A percentile compares a stretch with the other conserved stretches of the same genome.
These are phyloP conservation scores for Epirrita christyi DNA, from an alignment of 2,888 invertebrate genomes.

Conservation along the genomic window DNA sequence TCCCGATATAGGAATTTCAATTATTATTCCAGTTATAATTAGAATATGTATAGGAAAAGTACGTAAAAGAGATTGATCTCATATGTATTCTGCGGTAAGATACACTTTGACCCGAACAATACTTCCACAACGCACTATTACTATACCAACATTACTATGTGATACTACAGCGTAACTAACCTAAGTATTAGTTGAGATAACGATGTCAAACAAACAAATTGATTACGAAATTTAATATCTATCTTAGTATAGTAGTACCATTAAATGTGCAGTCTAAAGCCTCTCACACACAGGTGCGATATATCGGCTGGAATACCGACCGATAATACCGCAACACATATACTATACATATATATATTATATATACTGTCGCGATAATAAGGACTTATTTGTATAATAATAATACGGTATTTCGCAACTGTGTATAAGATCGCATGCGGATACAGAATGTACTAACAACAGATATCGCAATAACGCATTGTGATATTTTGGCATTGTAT, in stretches of 20 bases:
- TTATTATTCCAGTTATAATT: slow-evolving; percentile 61
- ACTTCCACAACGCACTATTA: slow-evolving; percentile 35
- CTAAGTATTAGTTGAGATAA: slow-evolving; percentile 41
- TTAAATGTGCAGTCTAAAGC: neutral
- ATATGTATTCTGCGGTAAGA: slow-evolving; percentile 40
- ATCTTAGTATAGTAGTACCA: slow-evolving; percentile 6
- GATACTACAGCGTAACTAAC: slow-evolving; percentile 32
- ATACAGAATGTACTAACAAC: too few relatives aligned
- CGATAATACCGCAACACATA: too few relatives aligned
- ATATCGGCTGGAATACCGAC: too few relatives aligned
- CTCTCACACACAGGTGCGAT: too few relatives aligned
- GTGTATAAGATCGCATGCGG: too few relatives aligned
- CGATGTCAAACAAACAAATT: slow-evolving; percentile 44
- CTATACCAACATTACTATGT: slow-evolving; percentile 23
- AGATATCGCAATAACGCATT: too few relatives aligned
- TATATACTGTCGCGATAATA: too few relatives aligned
- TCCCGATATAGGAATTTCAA: slow-evolving; percentile 31
- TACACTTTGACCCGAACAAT: slow-evolving; percentile 63
- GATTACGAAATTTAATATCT: slow-evolving; percentile 38
- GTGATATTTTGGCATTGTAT: too few relatives aligned
- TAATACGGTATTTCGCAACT: too few relatives aligned
- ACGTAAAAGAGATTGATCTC: slow-evolving; percentile 53
- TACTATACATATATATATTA: too few relatives aligned
- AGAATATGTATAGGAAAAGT: slow-evolving; percentile 76
- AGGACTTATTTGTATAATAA: too few relatives aligned